Evolutionary conservation across 2,113 vertebrate species (phyloP).

Genomic region (Entosphenus tridentatus): DNA sequence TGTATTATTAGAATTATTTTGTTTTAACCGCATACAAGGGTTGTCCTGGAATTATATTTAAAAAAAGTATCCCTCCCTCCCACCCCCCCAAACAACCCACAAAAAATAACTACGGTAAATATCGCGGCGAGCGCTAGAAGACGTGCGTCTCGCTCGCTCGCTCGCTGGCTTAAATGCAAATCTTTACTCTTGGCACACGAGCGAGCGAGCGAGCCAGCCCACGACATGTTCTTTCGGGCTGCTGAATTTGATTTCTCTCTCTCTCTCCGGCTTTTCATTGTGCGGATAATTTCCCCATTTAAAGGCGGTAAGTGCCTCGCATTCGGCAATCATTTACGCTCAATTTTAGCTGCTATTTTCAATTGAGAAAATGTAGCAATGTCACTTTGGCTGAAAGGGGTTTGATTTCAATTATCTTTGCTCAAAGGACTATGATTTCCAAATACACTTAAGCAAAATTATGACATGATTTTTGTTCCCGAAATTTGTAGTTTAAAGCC

Average conservation of each 20-base stretch:
- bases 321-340: constrained; percentile 99
- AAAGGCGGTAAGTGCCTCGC: constrained; percentile 99
- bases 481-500: constrained; percentile 99
- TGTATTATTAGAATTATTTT: too few species aligned
- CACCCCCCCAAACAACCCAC: too few species aligned
- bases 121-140: too few species aligned
- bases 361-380: constrained; percentile 99
- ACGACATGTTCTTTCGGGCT: not conserved
- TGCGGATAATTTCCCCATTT: constrained; percentile 99
- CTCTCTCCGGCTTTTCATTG: constrained; percentile 43
- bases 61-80: too few species aligned
- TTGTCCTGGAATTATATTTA: too few species aligned
- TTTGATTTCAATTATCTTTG: constrained; percentile 99
- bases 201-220: not conserved
- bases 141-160: not conserved
- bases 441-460: constrained; percentile 99
- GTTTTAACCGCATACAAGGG: too few species aligned
- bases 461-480: constrained; percentile 99
- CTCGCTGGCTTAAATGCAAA: not conserved
- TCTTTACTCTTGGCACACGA: not conserved
- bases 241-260: not conserved
- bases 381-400: constrained; percentile 99
- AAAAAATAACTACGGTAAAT: too few species aligned
- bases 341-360: constrained; percentile 99
- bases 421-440: constrained; percentile 99